Base-by-base conservation (phyloP, 2,113 vertebrate species). In the Oncorhynchus tshawytscha region DNA sequence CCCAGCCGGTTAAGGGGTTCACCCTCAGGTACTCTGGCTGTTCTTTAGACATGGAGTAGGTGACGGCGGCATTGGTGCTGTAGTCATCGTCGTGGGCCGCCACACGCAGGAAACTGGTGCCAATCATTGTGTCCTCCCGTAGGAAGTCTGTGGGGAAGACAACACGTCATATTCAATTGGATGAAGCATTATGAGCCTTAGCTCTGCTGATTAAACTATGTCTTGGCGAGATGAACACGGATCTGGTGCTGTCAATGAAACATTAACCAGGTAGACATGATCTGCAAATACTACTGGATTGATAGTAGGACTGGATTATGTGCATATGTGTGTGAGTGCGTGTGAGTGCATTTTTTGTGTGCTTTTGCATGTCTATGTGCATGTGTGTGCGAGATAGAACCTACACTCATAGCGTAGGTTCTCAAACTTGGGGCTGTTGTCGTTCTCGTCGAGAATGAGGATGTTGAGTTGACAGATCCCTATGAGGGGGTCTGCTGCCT, bases 361-460 rank as follows among this genome's bases (percentile, higher is more conserved):
- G 29, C 29, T 29, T 29, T 29, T 29, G 29, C 29, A 29, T 29
- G 29, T 5, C 29, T 31, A 1, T 4, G 24, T 54, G 9, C 11
- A 11, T 45, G 39, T 31, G 31, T 1, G 31, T 31, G 31, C 5
- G 31, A 4, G 29, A 1, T 5, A 65, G 72, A 71, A 90, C 94
- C 96, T 89, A 97, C 96, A 96, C 87, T 97, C 95, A 78, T 97
- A 97, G 82, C 82, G 94, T 24, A 94, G 90, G 90, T 96, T 96
- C 91, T 97, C 95, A 90, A 97, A 97, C 90, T 94, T 95, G 15
- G 95, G 96, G 78, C 93, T 95, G 87, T 96, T 97, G 90, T 97
- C 96, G 31, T 97, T 97, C 86, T 96, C 93, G 84, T 97, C 96
- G 88, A 95, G 87, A 68, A 97, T 95, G 86, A 94, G 78, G 79